Conservation (phyloP, 23 tunicate genomes). For the Ascidia mentula region DNA sequence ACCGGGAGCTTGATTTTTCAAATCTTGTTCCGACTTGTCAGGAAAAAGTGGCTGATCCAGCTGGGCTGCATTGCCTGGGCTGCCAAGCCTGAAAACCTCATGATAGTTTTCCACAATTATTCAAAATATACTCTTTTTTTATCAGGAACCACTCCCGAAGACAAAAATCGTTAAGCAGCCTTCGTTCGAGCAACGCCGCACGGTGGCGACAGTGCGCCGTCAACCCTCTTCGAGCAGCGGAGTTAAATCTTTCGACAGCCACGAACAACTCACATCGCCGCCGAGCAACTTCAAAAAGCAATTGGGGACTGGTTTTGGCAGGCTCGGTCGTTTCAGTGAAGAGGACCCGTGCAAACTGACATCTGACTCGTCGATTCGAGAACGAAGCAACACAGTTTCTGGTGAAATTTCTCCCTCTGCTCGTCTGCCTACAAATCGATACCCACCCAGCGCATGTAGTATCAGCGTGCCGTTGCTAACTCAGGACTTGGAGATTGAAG, state of each 20-base stretch:
- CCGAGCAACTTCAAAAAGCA: background rate
- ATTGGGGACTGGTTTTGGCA: conserved; percentile 7
- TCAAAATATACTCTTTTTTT: too few relatives aligned
- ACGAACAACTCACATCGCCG: conserved; percentile 9
- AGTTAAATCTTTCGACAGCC: conserved; percentile 31
- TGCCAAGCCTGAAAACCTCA: too few relatives aligned
- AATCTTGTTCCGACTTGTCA: too few relatives aligned
- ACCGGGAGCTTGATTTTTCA: too few relatives aligned
- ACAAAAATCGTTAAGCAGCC: background rate
- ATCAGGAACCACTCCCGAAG: too few relatives aligned
- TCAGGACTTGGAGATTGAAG: background rate
- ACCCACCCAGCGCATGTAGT: background rate
- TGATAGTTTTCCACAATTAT: too few relatives aligned
- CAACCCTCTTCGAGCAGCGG: conserved; percentile 46
- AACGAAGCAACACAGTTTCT: conserved; percentile 42
- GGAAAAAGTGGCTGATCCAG: too few relatives aligned
- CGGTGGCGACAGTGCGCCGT: conserved; percentile 17
- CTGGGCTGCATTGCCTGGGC: too few relatives aligned
- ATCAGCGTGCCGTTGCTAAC: background rate
- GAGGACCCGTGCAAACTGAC: background rate
- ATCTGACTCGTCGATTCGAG: background rate
- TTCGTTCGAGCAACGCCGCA: conserved; percentile 1
- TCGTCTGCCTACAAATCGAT: background rate
- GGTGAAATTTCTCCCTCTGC: conserved; percentile 14
- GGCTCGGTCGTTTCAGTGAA: background rate